phyloP scores from a whole-genome alignment of 2,113 vertebrate genomes.

The Pterocles burchelli region DNA sequence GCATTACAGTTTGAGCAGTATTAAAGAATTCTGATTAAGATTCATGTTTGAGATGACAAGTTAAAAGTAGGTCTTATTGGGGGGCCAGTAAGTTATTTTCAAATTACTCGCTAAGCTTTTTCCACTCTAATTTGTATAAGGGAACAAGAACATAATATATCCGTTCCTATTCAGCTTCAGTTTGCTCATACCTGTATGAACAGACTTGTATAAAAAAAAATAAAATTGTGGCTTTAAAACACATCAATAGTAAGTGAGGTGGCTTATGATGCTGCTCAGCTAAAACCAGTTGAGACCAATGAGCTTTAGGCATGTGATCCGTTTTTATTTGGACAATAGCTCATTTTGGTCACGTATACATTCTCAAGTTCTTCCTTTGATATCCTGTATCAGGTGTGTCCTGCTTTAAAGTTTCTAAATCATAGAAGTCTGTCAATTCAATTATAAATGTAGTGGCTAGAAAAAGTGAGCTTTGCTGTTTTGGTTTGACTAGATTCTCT shows the following conservation, averaged over 20 bases:
- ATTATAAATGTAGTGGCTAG: neutral
- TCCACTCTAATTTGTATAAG: neutral
- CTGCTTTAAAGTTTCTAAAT: neutral
- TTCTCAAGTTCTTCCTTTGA: neutral
- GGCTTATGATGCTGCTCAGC: neutral
- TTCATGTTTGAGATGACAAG: neutral
- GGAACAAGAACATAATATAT: neutral
- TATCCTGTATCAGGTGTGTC: neutral
- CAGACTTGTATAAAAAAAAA: neutral
- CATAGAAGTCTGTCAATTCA: neutral
- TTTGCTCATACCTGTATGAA: neutral
- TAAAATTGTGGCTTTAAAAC: neutral
- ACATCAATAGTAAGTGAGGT: accelerated
- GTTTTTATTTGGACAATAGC: neutral
- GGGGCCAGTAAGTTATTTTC: neutral
- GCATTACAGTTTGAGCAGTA: neutral
- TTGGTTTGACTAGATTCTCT: neutral
- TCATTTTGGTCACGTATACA: no score
- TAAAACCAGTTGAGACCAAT: neutral
- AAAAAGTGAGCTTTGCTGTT: neutral
- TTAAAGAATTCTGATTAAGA: neutral
- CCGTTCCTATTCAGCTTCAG: neutral
- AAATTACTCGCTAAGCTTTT: neutral
- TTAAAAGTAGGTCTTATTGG: neutral
- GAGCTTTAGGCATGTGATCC: neutral